Base-by-base conservation (phyloP, 2,113 vertebrate genomes). In the Argyrosomus japonicus region DNA sequence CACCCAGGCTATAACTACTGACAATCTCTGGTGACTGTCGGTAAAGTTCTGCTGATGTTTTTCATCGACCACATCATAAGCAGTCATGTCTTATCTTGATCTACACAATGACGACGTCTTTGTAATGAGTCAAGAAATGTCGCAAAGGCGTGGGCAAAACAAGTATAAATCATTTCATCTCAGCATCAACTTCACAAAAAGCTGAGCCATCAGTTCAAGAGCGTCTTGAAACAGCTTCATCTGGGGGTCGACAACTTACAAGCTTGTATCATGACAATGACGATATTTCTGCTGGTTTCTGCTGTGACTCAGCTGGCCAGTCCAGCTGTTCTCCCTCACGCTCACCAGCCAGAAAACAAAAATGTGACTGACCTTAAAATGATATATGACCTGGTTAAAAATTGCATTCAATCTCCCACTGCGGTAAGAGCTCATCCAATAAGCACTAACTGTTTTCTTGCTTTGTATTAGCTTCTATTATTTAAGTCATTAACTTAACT, bases 371-470 rank as follows among this genome's bases (percentile, higher is more conserved):
- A 6, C 5, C 9, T 2, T 29, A 48, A 6, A 2, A 60, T 62
- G 0, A 13, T 77, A 18, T 0, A 40, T 21, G 19, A 73, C 1
- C 17, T 15, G 18, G 47, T 12, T 14, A 1, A 36, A 5, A 29
- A 25, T 1, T 62, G 57, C 56, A 50, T 0, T 7, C 0, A 0
- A 0, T 32, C 32, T 17, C 14, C 2, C 7, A 5, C 7, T 6
- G 0, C 23, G 57, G 82, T 79, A 79, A 79, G 71, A 67, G 0
- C 8, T 11, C 4, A 5, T 18, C 3, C 19, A 5, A 12, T 4
- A 4, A 18, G 7, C 15, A 3, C 6, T 14, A 21, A 13, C 45
- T 12, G 23, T 21, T 53, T 32, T 51, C 6, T 32, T 53, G 48
- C 27, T 32, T 19, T 67, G 64, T 3, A 18, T 19, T 48, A 4